Percentiles rank a stretch among this genome's conserved stretches.
Conservation (phyloP, 2,113 vertebrate species). For the Percina caprodes region DNA sequence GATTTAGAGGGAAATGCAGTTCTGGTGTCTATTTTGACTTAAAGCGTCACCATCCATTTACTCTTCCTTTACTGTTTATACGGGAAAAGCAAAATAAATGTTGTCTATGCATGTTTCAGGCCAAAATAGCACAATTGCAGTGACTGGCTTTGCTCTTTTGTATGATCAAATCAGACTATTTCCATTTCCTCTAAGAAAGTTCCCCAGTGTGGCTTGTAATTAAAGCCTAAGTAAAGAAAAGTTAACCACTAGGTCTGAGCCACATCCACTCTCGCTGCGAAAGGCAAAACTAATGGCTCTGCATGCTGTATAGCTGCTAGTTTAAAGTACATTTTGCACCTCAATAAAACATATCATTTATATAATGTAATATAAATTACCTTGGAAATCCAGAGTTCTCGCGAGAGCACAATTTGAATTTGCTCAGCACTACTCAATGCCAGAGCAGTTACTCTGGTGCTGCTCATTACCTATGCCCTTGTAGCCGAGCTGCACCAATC, state of each 20-base stretch:
- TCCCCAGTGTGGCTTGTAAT: constrained; percentile 60
- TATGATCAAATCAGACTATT: constrained; percentile 32
- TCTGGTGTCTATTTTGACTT: constrained; percentile 4
- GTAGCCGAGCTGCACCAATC: too few species aligned
- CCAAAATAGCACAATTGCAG: constrained; percentile 22
- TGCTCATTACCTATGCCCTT: too few species aligned
- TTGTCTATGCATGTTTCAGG: constrained; percentile 27
- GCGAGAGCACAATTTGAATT: too few species aligned
- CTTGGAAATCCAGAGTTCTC: too few species aligned
- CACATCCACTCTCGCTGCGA: constrained; percentile 62
- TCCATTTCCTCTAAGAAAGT: constrained; percentile 52
- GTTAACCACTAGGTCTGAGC: constrained; percentile 43
- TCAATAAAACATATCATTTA: background rate
- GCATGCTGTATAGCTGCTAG: background rate
- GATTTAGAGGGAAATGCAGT: background rate
- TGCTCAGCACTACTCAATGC: too few species aligned
- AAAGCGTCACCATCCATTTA: background rate
- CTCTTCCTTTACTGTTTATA: background rate
- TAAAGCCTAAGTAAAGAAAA: constrained; percentile 61
- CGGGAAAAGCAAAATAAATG: background rate
- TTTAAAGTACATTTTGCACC: background rate
- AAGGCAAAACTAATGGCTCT: background rate
- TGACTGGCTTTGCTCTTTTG: constrained; percentile 29
- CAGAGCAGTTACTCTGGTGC: too few species aligned
- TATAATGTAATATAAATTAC: background rate